Percentiles rank a stretch among this genome's conserved stretches.
Evolutionary conservation across 2,888 invertebrate genomes (phyloP).

Genomic region (Argyresthia goedartella): DNA sequence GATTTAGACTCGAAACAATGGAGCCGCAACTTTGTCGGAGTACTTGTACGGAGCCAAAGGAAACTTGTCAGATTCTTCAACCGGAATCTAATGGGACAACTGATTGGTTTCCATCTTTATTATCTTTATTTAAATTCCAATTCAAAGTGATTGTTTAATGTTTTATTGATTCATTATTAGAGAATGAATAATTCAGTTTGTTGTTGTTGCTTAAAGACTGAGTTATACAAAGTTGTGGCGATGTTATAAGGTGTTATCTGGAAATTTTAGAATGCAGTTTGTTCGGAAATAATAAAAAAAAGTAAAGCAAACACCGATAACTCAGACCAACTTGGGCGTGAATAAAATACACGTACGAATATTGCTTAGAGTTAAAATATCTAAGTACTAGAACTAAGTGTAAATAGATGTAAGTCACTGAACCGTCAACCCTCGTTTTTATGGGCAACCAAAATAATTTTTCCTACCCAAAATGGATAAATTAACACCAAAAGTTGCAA

Average conservation of each 20-base stretch:
- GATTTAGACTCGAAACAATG: background rate
- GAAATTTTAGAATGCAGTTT: background rate
- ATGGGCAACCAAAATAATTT: too few species aligned
- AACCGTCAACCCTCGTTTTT: slow-evolving; percentile 1
- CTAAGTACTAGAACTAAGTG: too few species aligned
- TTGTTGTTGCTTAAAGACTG: too few species aligned
- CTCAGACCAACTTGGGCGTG: too few species aligned
- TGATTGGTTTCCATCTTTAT: slow-evolving; percentile 16
- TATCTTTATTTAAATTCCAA: slow-evolving; percentile 14
- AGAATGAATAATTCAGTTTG: too few species aligned
- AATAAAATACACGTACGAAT: too few species aligned
- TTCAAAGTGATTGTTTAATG: slow-evolving; percentile 11
- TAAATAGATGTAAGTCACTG: background rate
- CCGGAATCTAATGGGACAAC: slow-evolving; percentile 22
- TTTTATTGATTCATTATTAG: slow-evolving; percentile 14
- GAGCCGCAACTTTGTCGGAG: slow-evolving; percentile 17
- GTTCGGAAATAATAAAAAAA: background rate
- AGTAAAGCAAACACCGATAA: too few species aligned
- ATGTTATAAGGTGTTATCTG: too few species aligned
- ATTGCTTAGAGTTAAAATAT: too few species aligned
- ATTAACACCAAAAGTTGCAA: too few species aligned
- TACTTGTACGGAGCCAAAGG: slow-evolving; percentile 17
- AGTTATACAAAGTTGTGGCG: too few species aligned
- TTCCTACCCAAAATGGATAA: too few species aligned
- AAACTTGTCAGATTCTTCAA: slow-evolving; percentile 17